These are phyloP conservation scores for Cheumatopsyche charites DNA, from an alignment of 1,140 invertebrate species.

Conservation along the genomic window DNA sequence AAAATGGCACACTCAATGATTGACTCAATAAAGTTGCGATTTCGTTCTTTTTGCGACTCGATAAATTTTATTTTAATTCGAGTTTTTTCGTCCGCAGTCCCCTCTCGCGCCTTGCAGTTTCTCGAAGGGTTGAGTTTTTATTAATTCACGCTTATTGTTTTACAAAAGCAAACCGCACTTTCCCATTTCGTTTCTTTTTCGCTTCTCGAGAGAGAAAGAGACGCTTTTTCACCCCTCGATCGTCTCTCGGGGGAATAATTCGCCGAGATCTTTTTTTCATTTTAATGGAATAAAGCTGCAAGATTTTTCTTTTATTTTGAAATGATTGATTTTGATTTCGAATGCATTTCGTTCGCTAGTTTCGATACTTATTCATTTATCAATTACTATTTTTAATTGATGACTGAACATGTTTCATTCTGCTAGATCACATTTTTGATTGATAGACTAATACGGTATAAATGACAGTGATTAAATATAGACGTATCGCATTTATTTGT, in stretches of 20 bases:
- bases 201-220: background rate
- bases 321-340: background rate
- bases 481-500: too few species aligned
- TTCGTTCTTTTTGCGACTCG: too few species aligned
- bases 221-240: background rate
- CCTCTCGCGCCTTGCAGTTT: background rate
- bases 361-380: too few species aligned
- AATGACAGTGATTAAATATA: too few species aligned
- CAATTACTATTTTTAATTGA: too few species aligned
- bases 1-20: too few species aligned
- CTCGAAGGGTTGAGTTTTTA: conserved; percentile 38
- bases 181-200: conserved; percentile 2
- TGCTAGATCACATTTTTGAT: too few species aligned
- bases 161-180: conserved; percentile 38
- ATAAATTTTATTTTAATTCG: too few species aligned
- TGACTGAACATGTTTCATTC: too few species aligned
- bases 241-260: background rate
- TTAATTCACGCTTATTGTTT: conserved; percentile 42
- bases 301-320: conserved; percentile 15
- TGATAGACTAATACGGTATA: too few species aligned
- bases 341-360: background rate
- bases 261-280: background rate
- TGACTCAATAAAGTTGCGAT: too few species aligned
- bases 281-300: background rate
- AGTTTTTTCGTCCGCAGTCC: too few species aligned